A percentile compares a stretch with the other conserved stretches of the same genome.
Evolutionary conservation across 2,113 vertebrate species (phyloP).

Genomic region (Chauna torquata): DNA sequence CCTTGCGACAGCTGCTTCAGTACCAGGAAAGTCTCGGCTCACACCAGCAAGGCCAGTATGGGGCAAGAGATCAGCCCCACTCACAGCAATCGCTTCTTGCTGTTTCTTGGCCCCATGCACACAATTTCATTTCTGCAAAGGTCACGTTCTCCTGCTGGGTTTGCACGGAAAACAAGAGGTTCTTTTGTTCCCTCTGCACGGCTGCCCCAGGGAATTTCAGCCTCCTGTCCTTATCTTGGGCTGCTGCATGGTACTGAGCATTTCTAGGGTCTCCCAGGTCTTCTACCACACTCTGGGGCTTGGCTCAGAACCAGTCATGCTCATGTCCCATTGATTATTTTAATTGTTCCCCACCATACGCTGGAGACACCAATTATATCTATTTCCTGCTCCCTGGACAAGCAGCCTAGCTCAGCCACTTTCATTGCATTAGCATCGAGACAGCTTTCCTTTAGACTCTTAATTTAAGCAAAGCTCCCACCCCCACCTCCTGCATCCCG

Average conservation of each 20-base stretch:
- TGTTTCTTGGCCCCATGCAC: not conserved
- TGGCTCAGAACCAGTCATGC: not conserved
- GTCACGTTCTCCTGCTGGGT: not conserved
- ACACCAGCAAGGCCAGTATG: not conserved
- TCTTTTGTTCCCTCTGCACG: not conserved
- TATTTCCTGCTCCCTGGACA: slow-evolving; percentile 16
- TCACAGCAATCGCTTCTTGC: not conserved
- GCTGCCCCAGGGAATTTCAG: not conserved
- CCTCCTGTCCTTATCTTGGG: not conserved
- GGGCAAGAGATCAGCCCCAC: not conserved
- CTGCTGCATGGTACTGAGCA: not conserved
- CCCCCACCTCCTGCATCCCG: not conserved
- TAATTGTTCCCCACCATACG: not conserved
- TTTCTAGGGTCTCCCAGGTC: not conserved
- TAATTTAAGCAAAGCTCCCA: not conserved
- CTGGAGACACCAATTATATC: slow-evolving; percentile 7
- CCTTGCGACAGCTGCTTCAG: not conserved
- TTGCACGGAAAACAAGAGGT: not conserved
- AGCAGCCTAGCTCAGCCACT: slow-evolving; percentile 16
- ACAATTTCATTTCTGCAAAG: not conserved
- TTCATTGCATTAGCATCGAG: not conserved
- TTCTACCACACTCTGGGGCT: not conserved
- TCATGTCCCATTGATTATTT: not conserved
- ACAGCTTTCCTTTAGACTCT: not conserved
- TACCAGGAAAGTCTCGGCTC: not conserved